Percentiles rank a stretch among this genome's conserved stretches.
phyloP scores from a whole-genome alignment of 2,797 vertebrate species.

The Alectoris magna region DNA sequence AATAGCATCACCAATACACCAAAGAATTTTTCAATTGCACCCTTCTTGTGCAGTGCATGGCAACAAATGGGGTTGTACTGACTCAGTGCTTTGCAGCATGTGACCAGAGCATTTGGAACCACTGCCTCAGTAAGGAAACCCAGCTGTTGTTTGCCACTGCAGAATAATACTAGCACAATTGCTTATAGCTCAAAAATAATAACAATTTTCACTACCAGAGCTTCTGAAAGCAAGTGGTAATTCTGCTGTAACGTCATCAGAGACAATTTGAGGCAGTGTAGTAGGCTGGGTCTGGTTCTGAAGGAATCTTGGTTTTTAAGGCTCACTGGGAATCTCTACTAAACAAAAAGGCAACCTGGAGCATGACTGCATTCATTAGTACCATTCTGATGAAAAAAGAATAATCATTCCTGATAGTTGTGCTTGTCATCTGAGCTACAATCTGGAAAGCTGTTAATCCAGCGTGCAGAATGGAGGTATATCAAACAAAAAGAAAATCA shows the following conservation, averaged over 20 bases:
- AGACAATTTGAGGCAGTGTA: not conserved
- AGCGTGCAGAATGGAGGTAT: not conserved
- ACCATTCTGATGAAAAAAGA: not conserved
- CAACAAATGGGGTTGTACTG: not conserved
- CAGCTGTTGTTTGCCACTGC: not conserved
- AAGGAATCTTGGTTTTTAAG: not conserved
- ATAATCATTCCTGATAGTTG: not conserved
- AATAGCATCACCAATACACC: not conserved
- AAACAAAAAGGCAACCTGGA: not conserved
- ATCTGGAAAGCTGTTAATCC: not conserved
- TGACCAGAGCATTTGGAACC: not conserved
- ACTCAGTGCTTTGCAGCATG: not conserved
- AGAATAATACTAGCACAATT: not conserved
- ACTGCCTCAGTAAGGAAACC: not conserved
- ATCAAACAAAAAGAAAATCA: not conserved
- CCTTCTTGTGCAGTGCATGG: not conserved
- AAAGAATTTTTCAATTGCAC: not conserved
- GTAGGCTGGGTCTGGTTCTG: not conserved
- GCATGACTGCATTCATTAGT: not conserved
- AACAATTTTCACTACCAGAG: not conserved
- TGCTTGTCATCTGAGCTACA: not conserved
- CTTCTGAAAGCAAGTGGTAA: not conserved
- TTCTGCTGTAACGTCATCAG: not conserved
- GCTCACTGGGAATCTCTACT: not conserved
- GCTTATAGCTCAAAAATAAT: not conserved